Evolutionary conservation across 2,113 vertebrate species (phyloP), one percentile per base, ranked within the genome.

Genomic region (Ondatra zibethicus): DNA sequence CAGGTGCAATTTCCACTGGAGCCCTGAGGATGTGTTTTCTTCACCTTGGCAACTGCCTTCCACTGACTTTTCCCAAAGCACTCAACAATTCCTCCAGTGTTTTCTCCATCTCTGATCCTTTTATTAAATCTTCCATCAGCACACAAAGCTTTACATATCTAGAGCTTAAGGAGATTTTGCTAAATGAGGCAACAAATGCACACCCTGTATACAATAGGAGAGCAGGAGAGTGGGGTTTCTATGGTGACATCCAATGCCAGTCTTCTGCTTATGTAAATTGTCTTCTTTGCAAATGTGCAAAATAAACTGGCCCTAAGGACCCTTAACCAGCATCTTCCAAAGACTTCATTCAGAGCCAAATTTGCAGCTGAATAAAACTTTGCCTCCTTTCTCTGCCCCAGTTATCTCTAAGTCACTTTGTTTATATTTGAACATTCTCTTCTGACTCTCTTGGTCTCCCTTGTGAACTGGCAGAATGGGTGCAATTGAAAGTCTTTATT

Each of bases 261-360:
- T 42, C 92, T 80, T 72, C 88, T 70, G 16, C 55, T 81, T 94
- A 52, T 82, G 70, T 85, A 93, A 96, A 95, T 90, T 89, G 72
- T 88, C 73, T 39, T 73, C 95, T 58, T 73, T 89, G 63, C 58
- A 66, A 95, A 85, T 52, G 39, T 89, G 61, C 61, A 89, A 89
- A 78, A 89, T 58, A 93, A 93, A 89, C 73, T 84, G 90, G 66
- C 87, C 82, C 93, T 6, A 36, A 86, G 73, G 82, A 91, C 52
- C 19, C 31, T 86, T 78, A 92, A 39, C n/a, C 77, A 42, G 33
- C 3, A 63, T 75, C 52, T 58, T 85, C 87, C 7, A 33, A 91
- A 84, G 33, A 85, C 25, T 93, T 73, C 73, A 89, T 92, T 91
- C 73, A 88, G 66, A 91, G 63, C 16, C 88, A 96, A 14, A 76